Conservation (phyloP, 2,113 vertebrate genomes). For the Chloropsis hardwickii region DNA sequence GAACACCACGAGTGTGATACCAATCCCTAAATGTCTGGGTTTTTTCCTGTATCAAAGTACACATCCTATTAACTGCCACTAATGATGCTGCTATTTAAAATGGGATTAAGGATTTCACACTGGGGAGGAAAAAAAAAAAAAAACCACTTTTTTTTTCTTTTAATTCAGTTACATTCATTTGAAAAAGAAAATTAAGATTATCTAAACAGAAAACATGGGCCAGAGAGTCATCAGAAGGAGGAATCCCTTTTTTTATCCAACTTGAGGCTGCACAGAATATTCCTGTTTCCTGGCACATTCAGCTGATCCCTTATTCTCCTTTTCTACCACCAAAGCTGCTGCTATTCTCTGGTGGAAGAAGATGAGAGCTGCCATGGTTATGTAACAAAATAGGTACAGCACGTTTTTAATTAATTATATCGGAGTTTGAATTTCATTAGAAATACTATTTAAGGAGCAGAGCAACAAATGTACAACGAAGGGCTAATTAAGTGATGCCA, state of each 20-base stretch:
- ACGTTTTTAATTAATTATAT: background rate
- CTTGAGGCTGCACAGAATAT: background rate
- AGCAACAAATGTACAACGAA: background rate
- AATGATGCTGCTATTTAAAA: conserved; percentile 8
- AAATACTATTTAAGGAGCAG: background rate
- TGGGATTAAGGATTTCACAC: conserved; percentile 33
- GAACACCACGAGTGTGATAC: background rate
- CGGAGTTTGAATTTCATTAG: background rate
- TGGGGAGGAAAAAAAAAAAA: background rate
- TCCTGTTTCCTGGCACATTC: background rate
- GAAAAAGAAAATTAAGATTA: background rate
- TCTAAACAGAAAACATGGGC: background rate
- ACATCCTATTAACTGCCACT: conserved; percentile 4
- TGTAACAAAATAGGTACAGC: background rate
- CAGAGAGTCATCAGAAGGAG: background rate
- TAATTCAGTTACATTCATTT: background rate
- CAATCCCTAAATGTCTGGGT: background rate
- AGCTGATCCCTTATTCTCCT: background rate
- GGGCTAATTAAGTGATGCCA: background rate
- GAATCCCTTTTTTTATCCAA: background rate
- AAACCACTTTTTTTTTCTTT: background rate
- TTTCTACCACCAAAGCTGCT: background rate
- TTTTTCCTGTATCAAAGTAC: conserved; percentile 26
- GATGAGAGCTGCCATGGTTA: background rate
- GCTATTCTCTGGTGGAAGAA: background rate